A percentile compares a stretch with the other conserved stretches of the same genome.
These are phyloP conservation scores for Chaetophractus vellerosus DNA, from an alignment of 2,797 vertebrate genomes.

Conservation along the genomic window DNA sequence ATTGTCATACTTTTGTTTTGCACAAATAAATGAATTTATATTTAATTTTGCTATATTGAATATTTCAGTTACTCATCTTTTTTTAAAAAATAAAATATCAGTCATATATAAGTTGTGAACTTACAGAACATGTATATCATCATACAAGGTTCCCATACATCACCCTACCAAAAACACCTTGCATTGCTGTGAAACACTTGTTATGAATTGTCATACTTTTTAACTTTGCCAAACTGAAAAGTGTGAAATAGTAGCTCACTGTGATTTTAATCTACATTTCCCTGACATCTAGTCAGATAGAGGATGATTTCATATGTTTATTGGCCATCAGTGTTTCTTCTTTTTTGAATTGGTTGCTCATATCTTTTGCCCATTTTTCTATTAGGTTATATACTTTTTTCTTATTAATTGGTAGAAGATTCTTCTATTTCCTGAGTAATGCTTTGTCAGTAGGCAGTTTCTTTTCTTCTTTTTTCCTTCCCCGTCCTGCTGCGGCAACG, in stretches of 20 bases:
- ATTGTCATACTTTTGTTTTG: neutral
- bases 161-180: too few relatives aligned
- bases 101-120: too few relatives aligned
- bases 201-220: neutral
- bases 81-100: too few relatives aligned
- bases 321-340: neutral
- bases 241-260: neutral
- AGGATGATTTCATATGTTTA: neutral
- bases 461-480: too few relatives aligned
- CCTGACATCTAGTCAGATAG: neutral
- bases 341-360: neutral
- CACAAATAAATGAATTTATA: too few relatives aligned
- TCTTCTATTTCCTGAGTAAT: neutral
- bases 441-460: neutral
- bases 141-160: too few relatives aligned
- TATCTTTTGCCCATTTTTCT: neutral
- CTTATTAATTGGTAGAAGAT: neutral
- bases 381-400: neutral
- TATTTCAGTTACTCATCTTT: too few relatives aligned
- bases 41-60: too few relatives aligned
- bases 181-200: too few relatives aligned
- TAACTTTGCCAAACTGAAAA: neutral
- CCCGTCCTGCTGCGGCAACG: too few relatives aligned
- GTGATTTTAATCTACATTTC: conserved; percentile 27
- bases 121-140: too few relatives aligned